Percentiles rank a stretch among this genome's conserved stretches.
phyloP scores from a whole-genome alignment of 2,797 vertebrate genomes.

The Dipus sagitta region DNA sequence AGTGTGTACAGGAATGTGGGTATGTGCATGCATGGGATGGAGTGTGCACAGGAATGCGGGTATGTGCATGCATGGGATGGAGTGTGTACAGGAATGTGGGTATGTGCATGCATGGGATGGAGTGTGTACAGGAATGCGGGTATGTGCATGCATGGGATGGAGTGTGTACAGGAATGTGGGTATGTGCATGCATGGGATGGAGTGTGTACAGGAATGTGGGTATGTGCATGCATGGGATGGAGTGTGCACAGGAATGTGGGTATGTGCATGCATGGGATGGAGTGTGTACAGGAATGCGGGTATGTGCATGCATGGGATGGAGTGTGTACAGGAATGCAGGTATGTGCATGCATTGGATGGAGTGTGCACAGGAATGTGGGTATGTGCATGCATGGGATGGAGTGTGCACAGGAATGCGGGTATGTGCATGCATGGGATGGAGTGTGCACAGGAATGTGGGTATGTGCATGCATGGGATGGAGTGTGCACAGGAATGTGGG shows the following conservation, averaged over 20 bases:
- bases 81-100: fast-evolving
- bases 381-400: too few species aligned
- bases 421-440: fast-evolving
- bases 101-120: fast-evolving
- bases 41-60: fast-evolving
- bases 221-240: too few species aligned
- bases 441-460: fast-evolving
- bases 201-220: fast-evolving
- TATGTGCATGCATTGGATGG: fast-evolving
- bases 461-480: too few species aligned
- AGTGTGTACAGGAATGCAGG: fast-evolving
- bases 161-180: fast-evolving
- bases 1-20: fast-evolving
- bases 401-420: fast-evolving
- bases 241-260: fast-evolving
- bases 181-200: fast-evolving
- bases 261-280: fast-evolving
- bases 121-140: fast-evolving
- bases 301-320: too few species aligned
- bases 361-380: fast-evolving
- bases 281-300: fast-evolving
- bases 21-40: fast-evolving
- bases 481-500: fast-evolving
- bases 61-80: too few species aligned
- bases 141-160: too few species aligned